phyloP scores from a whole-genome alignment of 2,888 invertebrate species.

The Acleris holmiana region DNA sequence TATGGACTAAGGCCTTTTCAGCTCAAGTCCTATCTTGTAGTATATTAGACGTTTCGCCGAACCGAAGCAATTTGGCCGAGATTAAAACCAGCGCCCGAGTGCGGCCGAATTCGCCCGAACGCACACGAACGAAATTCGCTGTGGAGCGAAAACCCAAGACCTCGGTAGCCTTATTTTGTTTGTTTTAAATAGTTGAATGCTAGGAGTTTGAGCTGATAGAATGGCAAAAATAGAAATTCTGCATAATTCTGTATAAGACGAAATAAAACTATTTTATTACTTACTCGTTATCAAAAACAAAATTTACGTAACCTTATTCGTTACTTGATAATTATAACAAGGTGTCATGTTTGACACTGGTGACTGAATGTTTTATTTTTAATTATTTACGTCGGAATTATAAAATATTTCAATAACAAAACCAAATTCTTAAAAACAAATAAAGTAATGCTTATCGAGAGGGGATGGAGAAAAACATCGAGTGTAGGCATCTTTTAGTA shows the following conservation, averaged over 20 bases:
- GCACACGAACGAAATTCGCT: constrained; percentile 27
- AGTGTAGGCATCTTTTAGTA: constrained; percentile 16
- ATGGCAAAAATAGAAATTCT: background rate
- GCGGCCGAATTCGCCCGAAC: constrained; percentile 30
- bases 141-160: constrained; percentile 15
- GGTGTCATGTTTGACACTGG: too few species aligned
- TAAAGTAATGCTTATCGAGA: constrained; percentile 12
- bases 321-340: too few species aligned
- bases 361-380: too few species aligned
- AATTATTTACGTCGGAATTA: too few species aligned
- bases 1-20: constrained; percentile 27
- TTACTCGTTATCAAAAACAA: too few species aligned
- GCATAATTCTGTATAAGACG: too few species aligned
- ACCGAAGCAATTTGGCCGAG: constrained; percentile 42
- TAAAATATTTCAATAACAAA: too few species aligned
- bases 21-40: constrained; percentile 25
- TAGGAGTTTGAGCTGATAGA: background rate
- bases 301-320: too few species aligned
- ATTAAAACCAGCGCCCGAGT: constrained; percentile 39
- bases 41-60: constrained; percentile 36
- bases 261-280: too few species aligned
- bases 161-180: constrained; percentile 22
- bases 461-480: background rate
- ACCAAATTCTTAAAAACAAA: too few species aligned
- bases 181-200: constrained; percentile 16